Conservation (phyloP, 2,797 vertebrate genomes). For the Peromyscus melanophrys region DNA sequence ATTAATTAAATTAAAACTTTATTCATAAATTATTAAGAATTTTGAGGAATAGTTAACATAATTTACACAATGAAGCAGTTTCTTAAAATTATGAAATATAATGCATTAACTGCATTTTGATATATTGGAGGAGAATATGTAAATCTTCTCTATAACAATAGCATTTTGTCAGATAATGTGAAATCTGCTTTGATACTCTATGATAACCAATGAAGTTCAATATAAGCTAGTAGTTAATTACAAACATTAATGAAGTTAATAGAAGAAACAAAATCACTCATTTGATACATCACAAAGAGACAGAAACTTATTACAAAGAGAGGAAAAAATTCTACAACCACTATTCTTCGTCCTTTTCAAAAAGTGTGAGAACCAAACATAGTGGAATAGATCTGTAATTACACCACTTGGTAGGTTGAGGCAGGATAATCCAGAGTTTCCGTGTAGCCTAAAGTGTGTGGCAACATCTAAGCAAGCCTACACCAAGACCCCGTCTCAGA, state of each 20-base stretch:
- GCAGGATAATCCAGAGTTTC: too few relatives aligned
- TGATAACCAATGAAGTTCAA: not conserved
- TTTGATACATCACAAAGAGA: not conserved
- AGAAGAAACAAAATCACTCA: not conserved
- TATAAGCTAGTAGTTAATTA: not conserved
- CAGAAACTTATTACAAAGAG: not conserved
- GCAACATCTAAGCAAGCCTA: not conserved
- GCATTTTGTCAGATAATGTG: not conserved
- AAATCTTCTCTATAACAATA: not conserved
- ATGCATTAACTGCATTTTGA: not conserved
- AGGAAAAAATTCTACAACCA: not conserved
- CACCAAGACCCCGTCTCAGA: not conserved
- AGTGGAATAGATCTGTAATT: too few relatives aligned
- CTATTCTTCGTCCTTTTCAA: not conserved
- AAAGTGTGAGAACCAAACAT: not conserved
- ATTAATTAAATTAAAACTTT: not conserved
- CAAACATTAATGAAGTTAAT: not conserved
- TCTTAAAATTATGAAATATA: not conserved
- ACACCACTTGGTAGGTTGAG: not conserved
- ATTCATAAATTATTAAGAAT: not conserved
- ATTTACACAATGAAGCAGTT: not conserved
- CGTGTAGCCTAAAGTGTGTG: not conserved
- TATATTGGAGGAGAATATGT: not conserved
- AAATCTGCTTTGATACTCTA: not conserved
- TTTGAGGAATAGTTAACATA: conserved; percentile 24